Percentiles rank a stretch among this genome's conserved stretches.
Evolutionary conservation across 2,888 invertebrate genomes (phyloP).

Genomic region (Acleris holmiana): DNA sequence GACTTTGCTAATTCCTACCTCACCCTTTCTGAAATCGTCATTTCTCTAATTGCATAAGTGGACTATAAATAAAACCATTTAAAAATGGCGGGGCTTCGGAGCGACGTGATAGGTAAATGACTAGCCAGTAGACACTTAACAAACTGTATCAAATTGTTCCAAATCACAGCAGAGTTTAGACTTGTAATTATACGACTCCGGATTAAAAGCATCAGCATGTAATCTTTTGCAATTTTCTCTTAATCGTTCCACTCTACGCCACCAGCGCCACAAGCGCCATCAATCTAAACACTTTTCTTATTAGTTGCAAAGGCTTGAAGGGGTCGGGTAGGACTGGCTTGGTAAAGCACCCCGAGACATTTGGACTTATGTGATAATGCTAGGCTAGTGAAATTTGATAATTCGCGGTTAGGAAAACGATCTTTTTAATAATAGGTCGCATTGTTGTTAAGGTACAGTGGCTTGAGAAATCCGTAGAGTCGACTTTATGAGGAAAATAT

Average conservation of each 20-base stretch:
- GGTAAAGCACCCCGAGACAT: slow-evolving; percentile 73
- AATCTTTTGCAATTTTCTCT: slow-evolving; percentile 81
- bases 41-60: slow-evolving; percentile 33
- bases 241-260: slow-evolving; percentile 70
- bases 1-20: slow-evolving; percentile 12
- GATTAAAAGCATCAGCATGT: slow-evolving; percentile 68
- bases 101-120: slow-evolving; percentile 31
- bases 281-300: slow-evolving; percentile 42
- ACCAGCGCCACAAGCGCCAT: slow-evolving; percentile 57
- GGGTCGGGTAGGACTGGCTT: slow-evolving; percentile 50
- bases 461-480: slow-evolving; percentile 55
- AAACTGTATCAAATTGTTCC: slow-evolving; percentile 56
- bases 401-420: slow-evolving; percentile 81
- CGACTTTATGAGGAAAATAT: slow-evolving; percentile 18
- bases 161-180: slow-evolving; percentile 72
- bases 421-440: slow-evolving; percentile 80
- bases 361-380: slow-evolving; percentile 82
- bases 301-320: slow-evolving; percentile 49
- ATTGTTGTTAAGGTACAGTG: slow-evolving; percentile 70
- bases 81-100: slow-evolving; percentile 23
- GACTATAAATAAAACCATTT: slow-evolving; percentile 33
- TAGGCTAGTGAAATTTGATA: slow-evolving; percentile 82
- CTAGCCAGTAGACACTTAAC: slow-evolving; percentile 35
- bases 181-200: slow-evolving; percentile 72
- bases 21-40: slow-evolving; percentile 15